These are phyloP conservation scores for Mobula hypostoma DNA, from an alignment of 2,113 vertebrate genomes.

Conservation along the genomic window DNA sequence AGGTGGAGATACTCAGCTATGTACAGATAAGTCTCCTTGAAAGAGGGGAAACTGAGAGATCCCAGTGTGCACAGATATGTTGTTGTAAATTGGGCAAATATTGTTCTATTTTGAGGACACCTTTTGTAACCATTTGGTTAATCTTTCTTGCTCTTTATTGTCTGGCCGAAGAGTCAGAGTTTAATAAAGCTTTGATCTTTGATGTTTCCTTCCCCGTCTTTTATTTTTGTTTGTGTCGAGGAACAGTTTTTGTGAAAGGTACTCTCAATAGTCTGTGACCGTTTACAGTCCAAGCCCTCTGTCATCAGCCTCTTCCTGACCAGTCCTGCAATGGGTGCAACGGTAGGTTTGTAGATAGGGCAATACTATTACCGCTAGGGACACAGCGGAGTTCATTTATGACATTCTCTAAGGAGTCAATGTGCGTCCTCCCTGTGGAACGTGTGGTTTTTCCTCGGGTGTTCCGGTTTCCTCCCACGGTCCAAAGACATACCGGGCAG, in stretches of 20 bases:
- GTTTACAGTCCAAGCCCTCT: neutral
- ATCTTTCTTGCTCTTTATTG: conserved; percentile 25
- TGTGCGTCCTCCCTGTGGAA: no score
- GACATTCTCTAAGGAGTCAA: no score
- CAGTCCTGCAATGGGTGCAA: neutral
- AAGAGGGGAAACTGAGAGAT: neutral
- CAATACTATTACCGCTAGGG: no score
- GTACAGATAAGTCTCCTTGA: neutral
- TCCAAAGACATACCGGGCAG: no score
- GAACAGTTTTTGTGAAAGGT: neutral
- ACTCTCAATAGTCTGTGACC: neutral
- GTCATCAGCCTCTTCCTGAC: neutral
- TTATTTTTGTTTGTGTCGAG: neutral
- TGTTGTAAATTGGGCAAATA: conserved; percentile 31
- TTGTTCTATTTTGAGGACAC: conserved; percentile 34
- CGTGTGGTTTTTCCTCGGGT: no score
- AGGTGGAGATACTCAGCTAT: neutral
- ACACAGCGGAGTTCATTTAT: no score
- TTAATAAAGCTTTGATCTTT: conserved; percentile 28
- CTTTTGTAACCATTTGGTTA: conserved; percentile 30
- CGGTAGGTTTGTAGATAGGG: no score
- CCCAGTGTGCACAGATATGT: conserved; percentile 14
- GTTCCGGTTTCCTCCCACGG: no score
- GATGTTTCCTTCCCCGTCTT: neutral
- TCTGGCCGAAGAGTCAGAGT: conserved; percentile 21